Evolutionary conservation across 2,797 vertebrate genomes (phyloP).

Genomic region (Alectoris magna): DNA sequence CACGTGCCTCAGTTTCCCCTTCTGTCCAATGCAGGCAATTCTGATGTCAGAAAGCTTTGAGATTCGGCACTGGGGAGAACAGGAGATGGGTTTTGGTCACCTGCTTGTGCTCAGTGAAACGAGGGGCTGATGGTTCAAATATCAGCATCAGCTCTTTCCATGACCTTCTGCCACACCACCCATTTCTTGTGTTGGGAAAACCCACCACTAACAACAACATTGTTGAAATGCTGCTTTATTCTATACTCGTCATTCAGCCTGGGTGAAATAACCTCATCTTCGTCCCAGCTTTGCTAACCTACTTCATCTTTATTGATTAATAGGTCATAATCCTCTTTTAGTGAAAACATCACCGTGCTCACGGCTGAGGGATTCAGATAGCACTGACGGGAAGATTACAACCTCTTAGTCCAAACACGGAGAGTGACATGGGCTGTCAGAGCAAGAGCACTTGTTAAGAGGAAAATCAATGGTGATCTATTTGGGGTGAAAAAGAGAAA

Average conservation of each 20-base stretch:
- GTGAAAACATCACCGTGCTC: conserved; percentile 39
- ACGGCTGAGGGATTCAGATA: conserved; percentile 29
- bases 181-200: neutral
- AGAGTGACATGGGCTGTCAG: neutral
- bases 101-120: neutral
- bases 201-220: neutral
- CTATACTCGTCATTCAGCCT: neutral
- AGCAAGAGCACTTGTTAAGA: conserved; percentile 41
- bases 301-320: conserved; percentile 59
- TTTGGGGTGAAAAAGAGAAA: conserved; percentile 10
- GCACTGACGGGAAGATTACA: neutral
- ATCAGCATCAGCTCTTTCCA: neutral
- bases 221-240: neutral
- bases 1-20: neutral
- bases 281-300: neutral
- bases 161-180: neutral
- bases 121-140: neutral
- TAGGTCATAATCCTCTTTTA: conserved; percentile 54
- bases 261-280: neutral
- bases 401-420: neutral
- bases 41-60: neutral
- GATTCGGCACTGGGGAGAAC: neutral
- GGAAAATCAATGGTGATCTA: conserved; percentile 53
- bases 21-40: neutral
- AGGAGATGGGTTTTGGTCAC: neutral